These are phyloP conservation scores for Agelas oroides DNA, from an alignment of 37 sponge, comb jelly and placozoan species.

Conservation along the genomic window DNA sequence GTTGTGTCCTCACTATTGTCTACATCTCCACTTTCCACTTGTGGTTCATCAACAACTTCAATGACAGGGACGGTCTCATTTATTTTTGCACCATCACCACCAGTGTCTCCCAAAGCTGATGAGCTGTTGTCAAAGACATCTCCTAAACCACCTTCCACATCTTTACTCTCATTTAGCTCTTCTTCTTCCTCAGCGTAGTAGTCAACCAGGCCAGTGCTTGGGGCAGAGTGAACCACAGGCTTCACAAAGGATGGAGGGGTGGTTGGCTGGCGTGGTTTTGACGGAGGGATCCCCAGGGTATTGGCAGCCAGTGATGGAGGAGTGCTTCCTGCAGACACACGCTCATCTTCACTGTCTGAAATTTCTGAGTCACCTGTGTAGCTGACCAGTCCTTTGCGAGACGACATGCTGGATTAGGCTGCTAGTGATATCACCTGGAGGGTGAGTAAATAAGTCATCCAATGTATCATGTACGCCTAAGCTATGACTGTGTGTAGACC, in stretches of 20 bases:
- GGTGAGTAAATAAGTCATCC: too few relatives aligned
- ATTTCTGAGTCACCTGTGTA: conserved; percentile 63
- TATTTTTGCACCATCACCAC: neutral
- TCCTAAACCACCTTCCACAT: conserved; percentile 1
- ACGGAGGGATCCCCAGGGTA: conserved; percentile 38
- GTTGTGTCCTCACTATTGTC: neutral
- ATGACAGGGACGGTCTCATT: neutral
- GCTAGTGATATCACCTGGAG: too few relatives aligned
- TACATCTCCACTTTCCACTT: neutral
- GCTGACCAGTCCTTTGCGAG: conserved; percentile 48
- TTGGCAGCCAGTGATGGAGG: conserved; percentile 16
- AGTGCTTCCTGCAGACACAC: neutral
- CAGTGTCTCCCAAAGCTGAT: neutral
- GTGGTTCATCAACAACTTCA: neutral
- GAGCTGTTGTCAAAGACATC: neutral
- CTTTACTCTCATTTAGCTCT: conserved; percentile 38
- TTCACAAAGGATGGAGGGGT: conserved; percentile 13
- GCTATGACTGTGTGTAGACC: too few relatives aligned
- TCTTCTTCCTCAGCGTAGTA: conserved; percentile 62
- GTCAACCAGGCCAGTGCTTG: conserved; percentile 44
- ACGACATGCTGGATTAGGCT: too few relatives aligned
- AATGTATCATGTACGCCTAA: too few relatives aligned
- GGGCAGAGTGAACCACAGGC: conserved; percentile 59
- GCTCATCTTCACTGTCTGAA: conserved; percentile 59
- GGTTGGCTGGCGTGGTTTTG: neutral